These are phyloP conservation scores for Caiman crocodilus DNA, from an alignment of 2,797 vertebrate species.

Conservation along the genomic window DNA sequence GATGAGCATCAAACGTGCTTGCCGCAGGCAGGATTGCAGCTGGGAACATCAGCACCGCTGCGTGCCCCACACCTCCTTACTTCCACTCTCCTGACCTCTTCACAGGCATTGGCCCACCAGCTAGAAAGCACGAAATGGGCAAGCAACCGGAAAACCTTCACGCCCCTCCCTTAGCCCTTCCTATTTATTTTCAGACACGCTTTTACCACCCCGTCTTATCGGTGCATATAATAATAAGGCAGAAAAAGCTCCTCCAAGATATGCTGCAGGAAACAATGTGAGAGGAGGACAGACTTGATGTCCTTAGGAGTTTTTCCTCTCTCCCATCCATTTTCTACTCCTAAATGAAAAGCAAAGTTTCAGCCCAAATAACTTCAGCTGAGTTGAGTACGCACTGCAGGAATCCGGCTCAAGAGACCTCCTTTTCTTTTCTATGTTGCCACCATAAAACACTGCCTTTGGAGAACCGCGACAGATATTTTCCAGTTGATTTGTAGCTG, in stretches of 20 bases:
- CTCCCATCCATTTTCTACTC: neutral
- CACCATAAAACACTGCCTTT: neutral
- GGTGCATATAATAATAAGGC: neutral
- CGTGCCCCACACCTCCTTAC: conserved; percentile 10
- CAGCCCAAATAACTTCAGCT: neutral
- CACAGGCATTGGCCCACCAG: neutral
- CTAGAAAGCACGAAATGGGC: neutral
- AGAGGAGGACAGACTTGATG: neutral
- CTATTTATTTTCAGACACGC: too few species aligned
- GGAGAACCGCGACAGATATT: neutral
- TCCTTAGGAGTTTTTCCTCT: neutral
- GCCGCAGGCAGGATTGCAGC: conserved; percentile 59
- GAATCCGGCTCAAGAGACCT: neutral
- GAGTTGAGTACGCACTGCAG: neutral
- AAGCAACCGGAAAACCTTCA: neutral
- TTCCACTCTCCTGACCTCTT: conserved; percentile 19
- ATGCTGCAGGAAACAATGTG: neutral
- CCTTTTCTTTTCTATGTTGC: neutral
- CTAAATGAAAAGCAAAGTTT: neutral
- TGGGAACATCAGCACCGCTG: conserved; percentile 52
- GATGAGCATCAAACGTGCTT: conserved; percentile 6
- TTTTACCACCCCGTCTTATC: too few species aligned
- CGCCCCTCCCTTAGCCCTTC: too few species aligned
- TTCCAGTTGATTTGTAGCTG: neutral
- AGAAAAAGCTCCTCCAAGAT: neutral